Evolutionary conservation across 1,140 invertebrate genomes (phyloP).

Genomic region (Hyles vespertilio): DNA sequence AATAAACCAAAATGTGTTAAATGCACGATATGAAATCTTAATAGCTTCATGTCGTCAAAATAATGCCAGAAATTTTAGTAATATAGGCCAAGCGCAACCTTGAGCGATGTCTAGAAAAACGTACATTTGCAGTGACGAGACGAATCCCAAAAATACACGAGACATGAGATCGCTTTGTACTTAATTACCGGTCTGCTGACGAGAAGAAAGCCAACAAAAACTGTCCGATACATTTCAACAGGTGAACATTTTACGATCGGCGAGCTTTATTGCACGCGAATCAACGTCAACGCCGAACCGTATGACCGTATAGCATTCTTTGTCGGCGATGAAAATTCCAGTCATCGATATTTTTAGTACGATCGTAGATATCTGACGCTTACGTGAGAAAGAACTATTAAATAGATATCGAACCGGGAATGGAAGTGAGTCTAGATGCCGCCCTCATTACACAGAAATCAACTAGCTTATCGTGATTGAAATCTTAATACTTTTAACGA

Average conservation of each 20-base stretch:
- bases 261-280: slow-evolving; percentile 29
- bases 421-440: slow-evolving; percentile 18
- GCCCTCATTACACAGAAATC: slow-evolving; percentile 22
- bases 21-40: too few relatives aligned
- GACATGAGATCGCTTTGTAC: slow-evolving; percentile 36
- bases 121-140: slow-evolving; percentile 23
- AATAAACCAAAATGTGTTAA: too few relatives aligned
- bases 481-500: slow-evolving; percentile 18
- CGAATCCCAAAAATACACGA: slow-evolving; percentile 32
- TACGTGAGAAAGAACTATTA: slow-evolving; percentile 26
- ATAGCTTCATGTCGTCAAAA: not conserved
- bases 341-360: slow-evolving; percentile 33
- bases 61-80: slow-evolving; percentile 8
- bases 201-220: slow-evolving; percentile 21
- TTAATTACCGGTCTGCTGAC: slow-evolving; percentile 37
- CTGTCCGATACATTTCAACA: slow-evolving; percentile 26
- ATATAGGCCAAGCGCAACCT: slow-evolving; percentile 38
- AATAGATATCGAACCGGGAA: slow-evolving; percentile 14
- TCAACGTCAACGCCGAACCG: slow-evolving; percentile 25
- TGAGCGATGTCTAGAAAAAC: slow-evolving; percentile 33
- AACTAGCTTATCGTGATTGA: slow-evolving; percentile 27
- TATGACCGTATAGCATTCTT: slow-evolving; percentile 33
- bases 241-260: slow-evolving; percentile 32
- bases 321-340: slow-evolving; percentile 31
- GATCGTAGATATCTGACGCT: slow-evolving; percentile 26